Evolutionary conservation across 2,113 vertebrate species (phyloP).

Genomic region (Sphaerodactylus townsendi): DNA sequence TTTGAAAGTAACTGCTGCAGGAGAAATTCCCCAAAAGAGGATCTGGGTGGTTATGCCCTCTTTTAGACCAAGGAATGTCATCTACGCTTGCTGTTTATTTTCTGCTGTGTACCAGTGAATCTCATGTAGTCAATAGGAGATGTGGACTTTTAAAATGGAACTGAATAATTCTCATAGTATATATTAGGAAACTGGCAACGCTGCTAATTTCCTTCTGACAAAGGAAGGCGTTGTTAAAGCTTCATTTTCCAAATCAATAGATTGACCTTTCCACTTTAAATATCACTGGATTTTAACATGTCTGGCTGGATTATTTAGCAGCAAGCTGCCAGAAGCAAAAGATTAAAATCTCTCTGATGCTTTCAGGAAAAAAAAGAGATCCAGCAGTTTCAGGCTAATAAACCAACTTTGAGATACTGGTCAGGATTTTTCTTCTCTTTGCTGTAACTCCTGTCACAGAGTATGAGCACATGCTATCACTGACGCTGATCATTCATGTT

Average conservation of each 20-base stretch:
- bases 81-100: not conserved
- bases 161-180: not conserved
- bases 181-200: slow-evolving; percentile 9
- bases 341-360: not conserved
- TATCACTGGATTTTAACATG: slow-evolving; percentile 19
- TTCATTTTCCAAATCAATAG: not conserved
- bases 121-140: not conserved
- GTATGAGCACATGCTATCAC: not conserved
- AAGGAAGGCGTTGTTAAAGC: slow-evolving; percentile 15
- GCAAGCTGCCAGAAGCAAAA: slow-evolving; percentile 9
- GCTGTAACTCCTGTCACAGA: not conserved
- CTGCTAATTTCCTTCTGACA: slow-evolving; percentile 1
- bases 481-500: not conserved
- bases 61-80: not conserved
- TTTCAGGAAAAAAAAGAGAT: slow-evolving; percentile 10
- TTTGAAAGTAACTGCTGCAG: not conserved
- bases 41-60: not conserved
- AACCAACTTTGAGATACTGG: not conserved
- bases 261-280: slow-evolving; percentile 34
- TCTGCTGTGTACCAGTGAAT: not conserved
- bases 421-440: not conserved
- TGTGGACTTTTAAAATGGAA: not conserved
- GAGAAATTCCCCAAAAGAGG: not conserved
- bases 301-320: not conserved
- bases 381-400: not conserved